These are phyloP conservation scores for Aspiorhynchus laticeps DNA, from an alignment of 2,113 vertebrate species.

Conservation along the genomic window DNA sequence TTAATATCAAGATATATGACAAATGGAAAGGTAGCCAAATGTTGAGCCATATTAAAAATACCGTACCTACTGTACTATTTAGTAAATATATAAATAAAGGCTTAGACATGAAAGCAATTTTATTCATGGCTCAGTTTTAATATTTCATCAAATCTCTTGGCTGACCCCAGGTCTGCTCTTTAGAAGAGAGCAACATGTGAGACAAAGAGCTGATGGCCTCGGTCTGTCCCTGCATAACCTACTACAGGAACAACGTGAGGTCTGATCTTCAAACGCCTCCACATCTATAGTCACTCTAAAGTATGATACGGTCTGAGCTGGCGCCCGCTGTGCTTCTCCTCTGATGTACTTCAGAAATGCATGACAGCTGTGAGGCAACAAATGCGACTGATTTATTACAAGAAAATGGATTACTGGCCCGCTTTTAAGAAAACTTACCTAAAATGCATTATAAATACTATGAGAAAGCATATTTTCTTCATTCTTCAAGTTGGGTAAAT, in stretches of 20 bases:
- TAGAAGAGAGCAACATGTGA: constrained; percentile 47
- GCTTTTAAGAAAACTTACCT: background rate
- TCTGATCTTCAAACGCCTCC: constrained; percentile 53
- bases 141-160: constrained; percentile 55
- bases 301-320: background rate
- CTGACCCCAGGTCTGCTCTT: constrained; percentile 60
- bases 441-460: background rate
- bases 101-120: constrained; percentile 53
- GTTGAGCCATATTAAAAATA: background rate
- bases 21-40: background rate
- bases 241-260: constrained; percentile 36
- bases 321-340: background rate
- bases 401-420: background rate
- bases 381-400: background rate
- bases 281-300: constrained; percentile 37
- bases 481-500: background rate
- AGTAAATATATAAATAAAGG: constrained; percentile 43
- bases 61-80: background rate
- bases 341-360: background rate
- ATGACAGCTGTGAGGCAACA: background rate
- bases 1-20: background rate
- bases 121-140: constrained; percentile 55
- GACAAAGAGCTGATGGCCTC: constrained; percentile 33
- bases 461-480: background rate
- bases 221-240: constrained; percentile 24